Percentiles rank a stretch among this genome's conserved stretches.
Evolutionary conservation across 2,113 vertebrate genomes (phyloP).

Genomic region (Myodes glareolus): DNA sequence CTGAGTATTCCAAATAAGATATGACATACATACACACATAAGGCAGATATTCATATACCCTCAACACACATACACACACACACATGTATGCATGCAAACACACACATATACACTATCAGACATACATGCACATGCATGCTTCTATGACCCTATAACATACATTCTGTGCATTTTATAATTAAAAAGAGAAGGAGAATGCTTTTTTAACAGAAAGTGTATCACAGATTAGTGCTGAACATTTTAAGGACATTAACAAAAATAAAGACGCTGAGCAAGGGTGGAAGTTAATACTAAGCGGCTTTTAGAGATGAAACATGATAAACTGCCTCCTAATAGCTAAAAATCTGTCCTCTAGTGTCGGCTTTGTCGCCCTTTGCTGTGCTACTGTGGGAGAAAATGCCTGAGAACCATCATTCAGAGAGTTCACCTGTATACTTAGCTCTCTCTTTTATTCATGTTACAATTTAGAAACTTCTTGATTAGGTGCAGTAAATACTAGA

Average conservation of each 20-base stretch:
- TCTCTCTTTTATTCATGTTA: not conserved
- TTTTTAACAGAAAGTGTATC: not conserved
- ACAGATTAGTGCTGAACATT: not conserved
- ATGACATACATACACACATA: not conserved
- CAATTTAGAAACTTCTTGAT: not conserved
- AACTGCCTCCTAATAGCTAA: not conserved
- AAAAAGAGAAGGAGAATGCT: not conserved
- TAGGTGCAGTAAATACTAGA: not conserved
- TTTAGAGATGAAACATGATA: not conserved
- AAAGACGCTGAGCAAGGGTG: not conserved
- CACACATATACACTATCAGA: not conserved
- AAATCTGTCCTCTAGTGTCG: not conserved
- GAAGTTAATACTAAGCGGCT: not conserved
- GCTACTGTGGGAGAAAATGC: not conserved
- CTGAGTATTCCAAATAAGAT: not conserved
- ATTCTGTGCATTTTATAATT: constrained; percentile 5
- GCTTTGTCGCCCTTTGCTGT: not conserved
- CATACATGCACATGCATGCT: not conserved
- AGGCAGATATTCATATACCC: not conserved
- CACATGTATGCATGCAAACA: fast-evolving
- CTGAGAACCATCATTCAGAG: not conserved
- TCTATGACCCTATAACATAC: not conserved
- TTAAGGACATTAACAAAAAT: not conserved
- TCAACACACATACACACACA: not conserved
- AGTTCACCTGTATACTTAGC: not conserved